A percentile compares a stretch with the other conserved stretches of the same genome.
These are phyloP conservation scores for Alexandromys fortis DNA, from an alignment of 2,113 vertebrate genomes.

Conservation along the genomic window DNA sequence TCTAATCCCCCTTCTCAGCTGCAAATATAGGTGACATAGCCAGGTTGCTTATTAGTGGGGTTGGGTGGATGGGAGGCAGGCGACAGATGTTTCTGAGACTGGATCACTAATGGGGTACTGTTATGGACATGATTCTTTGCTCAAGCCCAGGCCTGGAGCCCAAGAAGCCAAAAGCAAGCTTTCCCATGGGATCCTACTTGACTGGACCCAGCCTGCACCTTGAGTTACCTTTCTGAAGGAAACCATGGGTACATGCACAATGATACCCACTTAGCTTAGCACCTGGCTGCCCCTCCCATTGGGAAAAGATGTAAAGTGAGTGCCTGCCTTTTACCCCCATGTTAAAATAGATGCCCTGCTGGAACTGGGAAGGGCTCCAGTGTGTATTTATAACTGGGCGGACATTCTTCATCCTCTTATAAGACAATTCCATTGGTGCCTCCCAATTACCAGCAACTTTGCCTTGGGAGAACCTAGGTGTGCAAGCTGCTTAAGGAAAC, in stretches of 20 bases:
- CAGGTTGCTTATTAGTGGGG: neutral
- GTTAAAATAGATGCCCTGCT: neutral
- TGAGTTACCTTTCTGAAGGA: neutral
- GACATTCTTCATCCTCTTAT: neutral
- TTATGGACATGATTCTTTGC: neutral
- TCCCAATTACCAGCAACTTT: neutral
- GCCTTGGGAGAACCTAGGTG: neutral
- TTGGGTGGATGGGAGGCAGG: neutral
- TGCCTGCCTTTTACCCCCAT: too few relatives aligned
- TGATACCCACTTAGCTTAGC: neutral
- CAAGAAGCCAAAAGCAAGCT: rapidly evolving
- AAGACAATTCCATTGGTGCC: neutral
- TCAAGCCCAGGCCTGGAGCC: neutral
- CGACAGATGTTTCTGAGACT: neutral
- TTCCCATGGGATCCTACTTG: neutral
- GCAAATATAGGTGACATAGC: neutral
- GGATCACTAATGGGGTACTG: neutral
- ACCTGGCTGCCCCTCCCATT: rapidly evolving
- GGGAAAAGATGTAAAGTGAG: rapidly evolving
- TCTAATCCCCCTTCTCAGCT: neutral
- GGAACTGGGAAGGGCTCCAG: neutral
- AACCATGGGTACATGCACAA: rapidly evolving
- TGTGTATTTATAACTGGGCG: neutral
- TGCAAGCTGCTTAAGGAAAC: neutral
- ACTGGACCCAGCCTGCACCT: neutral